Conservation (phyloP, 1,140 invertebrate genomes). For the Pygmarrhopalites habei region DNA sequence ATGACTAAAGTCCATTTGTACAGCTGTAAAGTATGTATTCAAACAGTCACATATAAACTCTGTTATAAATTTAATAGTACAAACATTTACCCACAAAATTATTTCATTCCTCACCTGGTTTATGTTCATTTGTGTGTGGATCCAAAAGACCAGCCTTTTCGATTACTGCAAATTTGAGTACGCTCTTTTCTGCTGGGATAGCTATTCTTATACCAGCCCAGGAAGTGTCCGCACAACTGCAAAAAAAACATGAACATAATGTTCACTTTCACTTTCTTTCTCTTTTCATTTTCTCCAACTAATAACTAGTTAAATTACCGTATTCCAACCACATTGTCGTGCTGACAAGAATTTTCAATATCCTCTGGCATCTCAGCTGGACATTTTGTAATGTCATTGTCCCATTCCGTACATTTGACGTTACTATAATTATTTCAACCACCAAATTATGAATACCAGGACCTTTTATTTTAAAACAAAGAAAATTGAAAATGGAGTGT, state of each 20-base stretch:
- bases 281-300: no score
- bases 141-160: slow-evolving; percentile 90
- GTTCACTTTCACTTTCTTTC: no score
- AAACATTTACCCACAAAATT: no score
- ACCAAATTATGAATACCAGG: neutral
- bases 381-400: slow-evolving; percentile 85
- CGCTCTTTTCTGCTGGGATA: slow-evolving; percentile 73
- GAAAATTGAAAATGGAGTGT: no score
- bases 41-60: neutral
- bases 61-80: no score
- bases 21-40: slow-evolving; percentile 56
- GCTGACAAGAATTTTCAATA: slow-evolving; percentile 83
- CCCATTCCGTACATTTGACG: slow-evolving; percentile 81
- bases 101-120: slow-evolving; percentile 52
- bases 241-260: no score
- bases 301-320: no score
- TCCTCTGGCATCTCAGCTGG: slow-evolving; percentile 64
- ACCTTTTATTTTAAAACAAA: neutral
- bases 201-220: slow-evolving; percentile 90
- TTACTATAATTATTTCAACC: slow-evolving; percentile 54
- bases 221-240: slow-evolving; percentile 78
- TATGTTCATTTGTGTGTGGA: slow-evolving; percentile 81
- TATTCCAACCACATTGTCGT: slow-evolving; percentile 73
- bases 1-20: slow-evolving; percentile 92
- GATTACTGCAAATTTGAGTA: slow-evolving; percentile 79